These are phyloP conservation scores for Nemoura dubitans DNA, from an alignment of 2,888 invertebrate species.

Conservation along the genomic window DNA sequence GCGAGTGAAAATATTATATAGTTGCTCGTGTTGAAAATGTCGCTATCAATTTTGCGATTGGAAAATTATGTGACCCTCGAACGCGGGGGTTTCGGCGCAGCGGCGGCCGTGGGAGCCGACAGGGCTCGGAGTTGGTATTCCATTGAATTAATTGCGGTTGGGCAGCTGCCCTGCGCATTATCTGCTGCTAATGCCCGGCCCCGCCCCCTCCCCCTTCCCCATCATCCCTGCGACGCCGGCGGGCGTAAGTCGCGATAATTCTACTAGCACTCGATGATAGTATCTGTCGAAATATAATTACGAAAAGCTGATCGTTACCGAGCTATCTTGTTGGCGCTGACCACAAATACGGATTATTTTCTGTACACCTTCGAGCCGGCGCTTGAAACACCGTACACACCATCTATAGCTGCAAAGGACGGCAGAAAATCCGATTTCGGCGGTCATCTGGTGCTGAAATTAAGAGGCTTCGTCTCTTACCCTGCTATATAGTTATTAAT, in stretches of 20 bases:
- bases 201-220: background rate
- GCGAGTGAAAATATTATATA: slow-evolving; percentile 38
- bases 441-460: background rate
- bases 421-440: background rate
- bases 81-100: background rate
- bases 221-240: background rate
- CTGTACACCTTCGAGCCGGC: background rate
- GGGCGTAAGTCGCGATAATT: background rate
- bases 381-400: no score
- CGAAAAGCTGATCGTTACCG: background rate
- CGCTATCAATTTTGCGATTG: slow-evolving; percentile 36
- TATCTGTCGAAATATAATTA: slow-evolving; percentile 12
- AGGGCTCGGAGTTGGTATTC: background rate
- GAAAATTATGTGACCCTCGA: slow-evolving; percentile 21
- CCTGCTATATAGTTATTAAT: background rate
- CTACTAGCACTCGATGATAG: background rate
- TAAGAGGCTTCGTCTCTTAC: background rate
- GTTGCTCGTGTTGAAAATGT: slow-evolving; percentile 37
- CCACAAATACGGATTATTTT: background rate
- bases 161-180: background rate
- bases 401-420: no score
- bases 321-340: background rate
- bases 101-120: background rate
- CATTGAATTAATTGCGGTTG: background rate
- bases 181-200: background rate